Evolutionary conservation across 2,797 vertebrate genomes (phyloP).

Genomic region (Fundulus diaphanus): DNA sequence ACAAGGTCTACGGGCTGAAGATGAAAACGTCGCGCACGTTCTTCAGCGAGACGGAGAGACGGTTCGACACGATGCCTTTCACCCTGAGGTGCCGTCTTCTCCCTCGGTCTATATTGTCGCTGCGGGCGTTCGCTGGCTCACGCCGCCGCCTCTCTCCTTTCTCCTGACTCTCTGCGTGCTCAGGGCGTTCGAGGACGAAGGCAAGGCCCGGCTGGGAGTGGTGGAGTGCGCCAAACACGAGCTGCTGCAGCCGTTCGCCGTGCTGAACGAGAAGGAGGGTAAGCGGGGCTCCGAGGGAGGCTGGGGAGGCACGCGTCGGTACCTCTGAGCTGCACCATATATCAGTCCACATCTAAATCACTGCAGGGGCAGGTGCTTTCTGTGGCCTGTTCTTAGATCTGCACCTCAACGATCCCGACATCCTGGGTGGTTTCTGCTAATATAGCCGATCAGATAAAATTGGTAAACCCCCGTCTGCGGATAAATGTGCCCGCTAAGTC

Average conservation of each 20-base stretch:
- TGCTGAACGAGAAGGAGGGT: constrained; percentile 98
- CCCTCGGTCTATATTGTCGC: not conserved
- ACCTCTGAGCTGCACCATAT: too few relatives aligned
- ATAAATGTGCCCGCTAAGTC: not conserved
- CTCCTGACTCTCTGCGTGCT: not conserved
- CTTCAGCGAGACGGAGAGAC: constrained; percentile 96
- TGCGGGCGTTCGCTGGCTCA: not conserved
- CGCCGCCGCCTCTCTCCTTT: not conserved
- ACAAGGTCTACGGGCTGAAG: constrained; percentile 96
- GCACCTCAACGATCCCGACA: too few relatives aligned
- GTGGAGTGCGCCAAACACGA: constrained; percentile 98
- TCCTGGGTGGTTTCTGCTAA: too few relatives aligned
- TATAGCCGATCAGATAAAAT: too few relatives aligned
- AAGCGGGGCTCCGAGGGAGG: constrained; percentile 52
- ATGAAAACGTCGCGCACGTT: constrained; percentile 98
- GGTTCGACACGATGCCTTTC: constrained; percentile 97
- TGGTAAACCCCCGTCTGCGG: not conserved
- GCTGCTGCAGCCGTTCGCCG: constrained; percentile 94
- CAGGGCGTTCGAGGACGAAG: constrained; percentile 97
- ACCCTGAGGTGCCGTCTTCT: constrained; percentile 86
- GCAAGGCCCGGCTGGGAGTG: constrained; percentile 94
- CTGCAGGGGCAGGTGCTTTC: too few relatives aligned
- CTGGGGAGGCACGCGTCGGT: not conserved
- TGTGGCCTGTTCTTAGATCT: too few relatives aligned
- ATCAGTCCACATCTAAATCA: too few relatives aligned